Percentiles rank a stretch among this genome's conserved stretches.
phyloP scores from a whole-genome alignment of 2,113 vertebrate species.

The Caranx ignobilis region DNA sequence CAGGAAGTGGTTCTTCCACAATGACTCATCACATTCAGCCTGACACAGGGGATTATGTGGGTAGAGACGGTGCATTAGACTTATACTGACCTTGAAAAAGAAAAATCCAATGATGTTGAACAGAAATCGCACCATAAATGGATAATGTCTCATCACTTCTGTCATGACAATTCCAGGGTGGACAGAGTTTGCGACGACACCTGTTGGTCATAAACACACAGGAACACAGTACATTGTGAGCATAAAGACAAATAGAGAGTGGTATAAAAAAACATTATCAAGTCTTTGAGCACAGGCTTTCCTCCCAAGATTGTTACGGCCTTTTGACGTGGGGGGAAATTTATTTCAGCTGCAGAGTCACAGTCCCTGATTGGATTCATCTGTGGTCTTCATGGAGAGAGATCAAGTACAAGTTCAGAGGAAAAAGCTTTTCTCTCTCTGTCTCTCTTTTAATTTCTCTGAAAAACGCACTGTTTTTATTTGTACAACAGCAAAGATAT shows the following conservation, averaged over 20 bases:
- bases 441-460: neutral
- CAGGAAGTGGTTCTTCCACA: neutral
- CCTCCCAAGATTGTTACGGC: neutral
- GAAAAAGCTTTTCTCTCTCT: neutral
- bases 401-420: neutral
- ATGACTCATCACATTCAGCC: neutral
- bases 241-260: neutral
- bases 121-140: conserved; percentile 12
- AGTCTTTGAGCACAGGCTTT: neutral
- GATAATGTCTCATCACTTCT: conserved; percentile 83
- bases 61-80: neutral
- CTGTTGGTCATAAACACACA: conserved; percentile 65
- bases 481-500: neutral
- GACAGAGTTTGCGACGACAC: conserved; percentile 86
- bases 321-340: neutral
- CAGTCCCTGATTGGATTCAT: neutral
- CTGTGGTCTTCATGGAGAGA: no score
- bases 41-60: neutral
- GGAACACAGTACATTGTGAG: neutral
- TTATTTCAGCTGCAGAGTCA: neutral
- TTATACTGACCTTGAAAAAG: conserved; percentile 86
- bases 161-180: conserved; percentile 88
- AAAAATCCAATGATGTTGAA: conserved; percentile 83
- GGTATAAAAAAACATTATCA: neutral
- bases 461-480: neutral